Percentiles rank a stretch among this genome's conserved stretches.
These are phyloP conservation scores for Varanus komodoensis DNA, from an alignment of 2,113 vertebrate species.

Conservation along the genomic window DNA sequence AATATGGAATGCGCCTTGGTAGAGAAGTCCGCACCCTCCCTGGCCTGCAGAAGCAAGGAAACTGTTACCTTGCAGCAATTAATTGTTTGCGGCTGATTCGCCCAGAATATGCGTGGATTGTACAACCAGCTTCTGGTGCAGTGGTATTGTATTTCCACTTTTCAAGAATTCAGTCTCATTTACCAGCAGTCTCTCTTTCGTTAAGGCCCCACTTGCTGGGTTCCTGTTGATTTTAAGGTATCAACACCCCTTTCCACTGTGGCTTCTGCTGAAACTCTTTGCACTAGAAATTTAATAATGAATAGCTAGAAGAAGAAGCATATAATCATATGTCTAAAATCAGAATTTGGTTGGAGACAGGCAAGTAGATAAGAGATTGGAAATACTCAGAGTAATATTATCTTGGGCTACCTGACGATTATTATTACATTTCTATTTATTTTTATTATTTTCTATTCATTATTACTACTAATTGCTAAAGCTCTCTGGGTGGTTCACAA, in stretches of 20 bases:
- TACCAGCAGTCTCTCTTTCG: not conserved
- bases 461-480: too few species aligned
- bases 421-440: too few species aligned
- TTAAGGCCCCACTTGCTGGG: not conserved
- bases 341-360: not conserved
- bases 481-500: too few species aligned
- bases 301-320: not conserved
- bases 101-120: constrained; percentile 96
- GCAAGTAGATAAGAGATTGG: not conserved
- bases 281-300: not conserved
- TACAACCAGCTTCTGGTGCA: constrained; percentile 86
- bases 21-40: constrained; percentile 88
- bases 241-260: not conserved
- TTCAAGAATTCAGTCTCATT: not conserved
- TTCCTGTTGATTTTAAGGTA: not conserved
- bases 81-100: constrained; percentile 93
- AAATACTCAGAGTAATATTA: not conserved
- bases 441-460: too few species aligned
- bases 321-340: not conserved
- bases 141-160: constrained; percentile 74
- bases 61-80: constrained; percentile 91
- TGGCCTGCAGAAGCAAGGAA: constrained; percentile 94
- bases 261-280: not conserved
- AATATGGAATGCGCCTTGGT: constrained; percentile 92
- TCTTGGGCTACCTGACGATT: not conserved